These are phyloP conservation scores for Drosophila mauritiana DNA, from an alignment of 1,140 invertebrate species.

Conservation along the genomic window DNA sequence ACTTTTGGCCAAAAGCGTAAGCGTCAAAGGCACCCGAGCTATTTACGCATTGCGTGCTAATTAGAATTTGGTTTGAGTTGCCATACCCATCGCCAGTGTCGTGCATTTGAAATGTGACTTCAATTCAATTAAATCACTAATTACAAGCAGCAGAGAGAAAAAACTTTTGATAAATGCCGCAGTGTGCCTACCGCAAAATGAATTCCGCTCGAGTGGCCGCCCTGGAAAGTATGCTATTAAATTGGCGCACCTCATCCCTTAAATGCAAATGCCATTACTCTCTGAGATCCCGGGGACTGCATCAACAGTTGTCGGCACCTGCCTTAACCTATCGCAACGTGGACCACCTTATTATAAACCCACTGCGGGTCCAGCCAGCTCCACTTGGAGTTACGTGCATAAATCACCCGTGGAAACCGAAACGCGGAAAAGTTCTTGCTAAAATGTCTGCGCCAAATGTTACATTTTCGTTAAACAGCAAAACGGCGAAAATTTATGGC, in stretches of 20 bases:
- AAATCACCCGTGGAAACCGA: slow-evolving; percentile 64
- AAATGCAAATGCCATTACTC: slow-evolving; percentile 45
- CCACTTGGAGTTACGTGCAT: slow-evolving; percentile 37
- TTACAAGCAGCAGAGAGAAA: slow-evolving; percentile 6
- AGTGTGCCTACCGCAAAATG: slow-evolving; percentile 1
- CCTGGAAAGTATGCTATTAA: slow-evolving; percentile 37
- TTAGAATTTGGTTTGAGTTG: slow-evolving; percentile 58
- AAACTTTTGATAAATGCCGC: slow-evolving; percentile 39
- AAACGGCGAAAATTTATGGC: slow-evolving; percentile 41
- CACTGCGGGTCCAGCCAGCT: slow-evolving; percentile 13
- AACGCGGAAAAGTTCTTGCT: slow-evolving; percentile 53
- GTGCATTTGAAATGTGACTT: slow-evolving; percentile 59
- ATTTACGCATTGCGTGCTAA: slow-evolving; percentile 68
- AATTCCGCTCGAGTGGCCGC: slow-evolving; percentile 9
- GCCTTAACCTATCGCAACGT: slow-evolving; percentile 51
- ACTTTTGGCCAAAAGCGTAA: slow-evolving; percentile 43
- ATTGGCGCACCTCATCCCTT: background rate
- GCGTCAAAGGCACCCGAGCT: slow-evolving; percentile 58
- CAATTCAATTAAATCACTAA: slow-evolving; percentile 56
- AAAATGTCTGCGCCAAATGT: slow-evolving; percentile 74
- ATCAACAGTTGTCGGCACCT: slow-evolving; percentile 64
- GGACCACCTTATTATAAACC: slow-evolving; percentile 63
- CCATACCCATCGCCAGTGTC: background rate
- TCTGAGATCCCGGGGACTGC: slow-evolving; percentile 14
- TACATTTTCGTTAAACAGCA: slow-evolving; percentile 69